A percentile compares a stretch with the other conserved stretches of the same genome.
Conservation (phyloP, 2,888 invertebrate species). For the Trileptium ribeirensis region DNA sequence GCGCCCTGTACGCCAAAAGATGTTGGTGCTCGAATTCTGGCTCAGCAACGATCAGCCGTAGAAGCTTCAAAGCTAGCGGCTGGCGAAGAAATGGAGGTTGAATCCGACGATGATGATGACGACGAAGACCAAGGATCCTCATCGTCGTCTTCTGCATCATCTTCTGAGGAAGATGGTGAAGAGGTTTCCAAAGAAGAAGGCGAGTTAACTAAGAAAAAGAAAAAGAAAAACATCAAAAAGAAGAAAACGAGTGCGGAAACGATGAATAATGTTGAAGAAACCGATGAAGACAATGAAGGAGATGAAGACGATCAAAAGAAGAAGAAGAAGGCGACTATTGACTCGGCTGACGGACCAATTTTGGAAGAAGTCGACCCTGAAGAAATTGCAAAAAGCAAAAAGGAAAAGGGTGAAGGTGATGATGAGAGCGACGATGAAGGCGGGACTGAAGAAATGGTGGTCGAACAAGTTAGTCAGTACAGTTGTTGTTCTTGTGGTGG, state of each 20-base stretch:
- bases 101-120: slow-evolving; percentile 29
- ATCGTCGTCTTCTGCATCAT: not conserved
- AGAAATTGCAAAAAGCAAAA: not conserved
- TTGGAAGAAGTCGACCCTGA: not conserved
- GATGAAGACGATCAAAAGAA: too few relatives aligned
- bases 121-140: slow-evolving; percentile 8
- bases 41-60: slow-evolving; percentile 52
- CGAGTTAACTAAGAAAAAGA: not conserved
- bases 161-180: not conserved
- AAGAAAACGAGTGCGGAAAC: too few relatives aligned
- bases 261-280: too few relatives aligned
- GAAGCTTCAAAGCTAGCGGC: slow-evolving; percentile 31
- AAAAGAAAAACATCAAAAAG: not conserved
- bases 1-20: slow-evolving; percentile 58
- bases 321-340: not conserved
- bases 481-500: too few relatives aligned
- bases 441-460: not conserved
- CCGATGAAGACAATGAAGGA: too few relatives aligned
- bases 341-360: not conserved
- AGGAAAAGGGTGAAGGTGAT: not conserved
- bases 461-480: too few relatives aligned
- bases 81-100: slow-evolving; percentile 39
- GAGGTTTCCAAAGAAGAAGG: slow-evolving; percentile 15
- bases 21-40: slow-evolving; percentile 56
- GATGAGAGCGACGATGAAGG: not conserved